phyloP scores from a whole-genome alignment of 2,797 vertebrate genomes.

The Mormyrops attenuatus region DNA sequence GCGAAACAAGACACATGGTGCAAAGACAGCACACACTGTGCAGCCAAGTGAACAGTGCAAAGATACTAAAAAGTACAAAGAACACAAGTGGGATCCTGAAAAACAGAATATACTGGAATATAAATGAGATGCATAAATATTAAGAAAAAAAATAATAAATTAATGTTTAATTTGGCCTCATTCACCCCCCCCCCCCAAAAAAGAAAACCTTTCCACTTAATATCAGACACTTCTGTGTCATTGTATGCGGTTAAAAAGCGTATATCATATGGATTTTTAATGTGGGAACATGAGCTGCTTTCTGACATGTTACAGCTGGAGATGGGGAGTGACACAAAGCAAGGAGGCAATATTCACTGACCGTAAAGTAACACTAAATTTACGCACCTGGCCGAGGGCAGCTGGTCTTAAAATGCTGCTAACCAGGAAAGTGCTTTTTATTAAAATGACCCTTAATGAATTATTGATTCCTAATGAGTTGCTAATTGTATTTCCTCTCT shows the following conservation, averaged over 20 bases:
- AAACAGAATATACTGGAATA: not conserved
- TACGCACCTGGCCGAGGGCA: not conserved
- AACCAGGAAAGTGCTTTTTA: not conserved
- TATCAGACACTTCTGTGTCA: not conserved
- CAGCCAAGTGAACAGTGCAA: not conserved
- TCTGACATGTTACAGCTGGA: not conserved
- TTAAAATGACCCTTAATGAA: not conserved
- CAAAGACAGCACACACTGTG: not conserved
- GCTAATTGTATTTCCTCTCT: not conserved
- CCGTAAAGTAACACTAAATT: not conserved
- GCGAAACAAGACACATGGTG: not conserved
- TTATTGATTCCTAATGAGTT: not conserved
- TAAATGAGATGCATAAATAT: not conserved
- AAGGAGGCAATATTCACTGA: not conserved
- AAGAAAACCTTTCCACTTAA: not conserved
- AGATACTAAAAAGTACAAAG: not conserved
- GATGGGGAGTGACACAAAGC: not conserved
- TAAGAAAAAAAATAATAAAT: not conserved
- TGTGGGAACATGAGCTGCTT: not conserved
- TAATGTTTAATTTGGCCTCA: no score
- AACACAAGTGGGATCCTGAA: not conserved
- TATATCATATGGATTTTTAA: not conserved
- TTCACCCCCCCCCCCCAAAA: not conserved
- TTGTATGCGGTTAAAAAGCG: not conserved
- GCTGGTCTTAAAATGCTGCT: not conserved